Percentiles rank a stretch among this genome's conserved stretches.
phyloP scores from a whole-genome alignment of 92 coral and sea anemone species.

The Pocillopora grandis region DNA sequence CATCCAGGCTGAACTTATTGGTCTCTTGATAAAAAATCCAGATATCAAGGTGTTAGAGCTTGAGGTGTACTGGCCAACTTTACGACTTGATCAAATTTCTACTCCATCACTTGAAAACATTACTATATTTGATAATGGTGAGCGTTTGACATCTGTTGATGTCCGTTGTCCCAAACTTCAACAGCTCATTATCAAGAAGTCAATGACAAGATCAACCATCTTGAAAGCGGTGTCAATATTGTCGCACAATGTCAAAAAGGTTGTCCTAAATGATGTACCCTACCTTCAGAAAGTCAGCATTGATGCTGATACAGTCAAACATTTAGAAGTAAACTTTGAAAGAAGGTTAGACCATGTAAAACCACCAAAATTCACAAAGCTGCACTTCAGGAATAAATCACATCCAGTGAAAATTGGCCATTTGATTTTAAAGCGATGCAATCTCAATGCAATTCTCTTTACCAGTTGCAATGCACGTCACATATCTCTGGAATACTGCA shows the following conservation, averaged over 20 bases:
- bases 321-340: constrained; percentile 75
- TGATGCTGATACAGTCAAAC: constrained; percentile 45
- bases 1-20: constrained; percentile 59
- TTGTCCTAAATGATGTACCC: constrained; percentile 65
- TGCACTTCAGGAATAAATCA: constrained; percentile 41
- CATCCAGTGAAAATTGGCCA: constrained; percentile 22
- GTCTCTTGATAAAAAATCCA: constrained; percentile 77
- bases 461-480: constrained; percentile 54
- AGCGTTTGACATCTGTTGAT: constrained; percentile 60
- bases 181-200: constrained; percentile 57
- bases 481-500: constrained; percentile 69
- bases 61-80: constrained; percentile 58
- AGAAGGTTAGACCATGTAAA: constrained; percentile 71
- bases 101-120: constrained; percentile 71
- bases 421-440: constrained; percentile 62
- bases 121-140: constrained; percentile 70
- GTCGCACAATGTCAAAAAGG: constrained; percentile 33
- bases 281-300: constrained; percentile 58
- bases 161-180: constrained; percentile 76
- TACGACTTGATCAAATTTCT: constrained; percentile 78
- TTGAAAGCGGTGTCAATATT: constrained; percentile 58
- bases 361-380: constrained; percentile 67
- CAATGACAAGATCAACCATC: constrained; percentile 61
- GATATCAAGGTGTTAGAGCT: constrained; percentile 69
- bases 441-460: constrained; percentile 58